Conservation (phyloP, 2,113 vertebrate species). For the Halichoeres trimaculatus region DNA sequence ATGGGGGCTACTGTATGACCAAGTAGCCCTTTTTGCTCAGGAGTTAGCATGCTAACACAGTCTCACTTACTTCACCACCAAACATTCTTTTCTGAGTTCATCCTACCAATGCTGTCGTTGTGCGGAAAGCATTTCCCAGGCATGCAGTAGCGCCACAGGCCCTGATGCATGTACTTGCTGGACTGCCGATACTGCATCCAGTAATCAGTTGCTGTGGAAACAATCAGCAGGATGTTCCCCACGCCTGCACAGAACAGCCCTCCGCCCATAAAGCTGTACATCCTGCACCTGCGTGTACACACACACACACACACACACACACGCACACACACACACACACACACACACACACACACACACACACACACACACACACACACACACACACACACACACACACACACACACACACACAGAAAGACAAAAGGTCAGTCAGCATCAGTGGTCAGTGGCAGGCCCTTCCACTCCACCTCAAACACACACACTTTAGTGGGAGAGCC, state of each 20-base stretch:
- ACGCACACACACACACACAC: constrained; percentile 11
- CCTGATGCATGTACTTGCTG: constrained; percentile 82
- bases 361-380: constrained; percentile 48
- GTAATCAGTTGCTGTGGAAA: constrained; percentile 87
- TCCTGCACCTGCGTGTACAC: constrained; percentile 76
- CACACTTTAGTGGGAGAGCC: constrained; percentile 44
- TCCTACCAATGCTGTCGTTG: constrained; percentile 76
- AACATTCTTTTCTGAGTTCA: too few relatives aligned
- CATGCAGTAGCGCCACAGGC: constrained; percentile 81
- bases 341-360: too few relatives aligned
- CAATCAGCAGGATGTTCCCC: constrained; percentile 84
- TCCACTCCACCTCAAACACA: constrained; percentile 27
- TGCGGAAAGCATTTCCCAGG: constrained; percentile 79
- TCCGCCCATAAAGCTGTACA: constrained; percentile 85
- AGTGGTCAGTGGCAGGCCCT: constrained; percentile 50
- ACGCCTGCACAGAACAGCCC: constrained; percentile 83
- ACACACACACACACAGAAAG: not conserved
- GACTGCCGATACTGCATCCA: constrained; percentile 83
- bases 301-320: constrained; percentile 1
- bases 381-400: constrained; percentile 30
- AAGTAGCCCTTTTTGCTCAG: too few relatives aligned
- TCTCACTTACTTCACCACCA: too few relatives aligned
- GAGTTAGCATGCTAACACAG: too few relatives aligned
- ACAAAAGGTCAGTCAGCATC: constrained; percentile 67
- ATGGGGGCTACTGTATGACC: too few relatives aligned